Conservation (phyloP, 2,888 invertebrate species). For the Eumerus sabulonum region DNA sequence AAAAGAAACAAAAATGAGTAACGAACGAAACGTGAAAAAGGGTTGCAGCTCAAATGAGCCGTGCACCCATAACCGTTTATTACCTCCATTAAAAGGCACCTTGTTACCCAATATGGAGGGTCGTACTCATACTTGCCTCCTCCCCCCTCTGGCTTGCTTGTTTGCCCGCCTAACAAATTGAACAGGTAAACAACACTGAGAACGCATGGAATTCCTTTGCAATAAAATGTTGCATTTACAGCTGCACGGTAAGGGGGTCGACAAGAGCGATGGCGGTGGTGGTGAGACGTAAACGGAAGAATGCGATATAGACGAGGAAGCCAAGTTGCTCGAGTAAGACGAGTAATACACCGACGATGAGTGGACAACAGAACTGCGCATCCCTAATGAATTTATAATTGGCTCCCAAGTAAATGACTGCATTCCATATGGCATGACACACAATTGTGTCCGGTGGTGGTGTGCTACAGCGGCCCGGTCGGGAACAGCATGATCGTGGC, state of each 20-base stretch:
- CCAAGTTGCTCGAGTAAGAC: too few species aligned
- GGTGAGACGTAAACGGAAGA: not conserved
- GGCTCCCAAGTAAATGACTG: slow-evolving; percentile 65
- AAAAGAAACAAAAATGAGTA: too few species aligned
- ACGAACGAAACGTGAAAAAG: slow-evolving; percentile 29
- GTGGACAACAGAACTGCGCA: slow-evolving; percentile 50
- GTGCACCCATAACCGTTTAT: slow-evolving; percentile 66
- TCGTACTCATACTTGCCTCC: not conserved
- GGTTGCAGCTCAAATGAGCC: slow-evolving; percentile 66
- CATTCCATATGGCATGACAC: slow-evolving; percentile 66
- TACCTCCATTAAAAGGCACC: slow-evolving; percentile 64
- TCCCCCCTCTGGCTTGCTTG: not conserved
- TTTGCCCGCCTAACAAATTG: not conserved
- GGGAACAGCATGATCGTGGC: not conserved
- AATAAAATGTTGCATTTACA: slow-evolving; percentile 29
- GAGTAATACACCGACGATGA: too few species aligned
- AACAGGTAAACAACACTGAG: slow-evolving; percentile 41
- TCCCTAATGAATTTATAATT: slow-evolving; percentile 69
- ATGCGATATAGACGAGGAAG: too few species aligned
- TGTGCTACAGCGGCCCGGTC: not conserved
- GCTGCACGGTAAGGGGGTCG: not conserved
- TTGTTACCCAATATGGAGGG: slow-evolving; percentile 61
- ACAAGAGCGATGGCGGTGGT: slow-evolving; percentile 31
- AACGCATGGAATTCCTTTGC: slow-evolving; percentile 50
- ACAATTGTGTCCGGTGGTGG: slow-evolving; percentile 26